phyloP scores from a whole-genome alignment of 2,888 invertebrate species.

The Eristalis arbustorum region DNA sequence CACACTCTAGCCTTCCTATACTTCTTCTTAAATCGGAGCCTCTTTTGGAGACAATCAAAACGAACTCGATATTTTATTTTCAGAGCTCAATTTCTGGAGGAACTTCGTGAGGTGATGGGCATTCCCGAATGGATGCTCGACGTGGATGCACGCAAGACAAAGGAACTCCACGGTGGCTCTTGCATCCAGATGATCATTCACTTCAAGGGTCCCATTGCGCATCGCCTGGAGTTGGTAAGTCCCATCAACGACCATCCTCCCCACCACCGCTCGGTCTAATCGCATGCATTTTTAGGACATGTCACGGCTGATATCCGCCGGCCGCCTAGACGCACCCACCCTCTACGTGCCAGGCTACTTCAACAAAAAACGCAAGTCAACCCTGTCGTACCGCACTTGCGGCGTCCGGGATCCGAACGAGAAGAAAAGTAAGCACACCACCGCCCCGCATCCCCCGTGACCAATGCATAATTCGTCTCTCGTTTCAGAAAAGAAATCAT shows the following conservation, averaged over 20 bases:
- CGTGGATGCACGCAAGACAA: slow-evolving; percentile 90
- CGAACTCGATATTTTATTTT: slow-evolving; percentile 51
- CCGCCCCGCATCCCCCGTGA: not conserved
- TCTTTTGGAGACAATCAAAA: too few relatives aligned
- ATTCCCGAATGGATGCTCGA: slow-evolving; percentile 94
- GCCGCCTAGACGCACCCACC: slow-evolving; percentile 87
- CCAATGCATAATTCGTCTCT: not conserved
- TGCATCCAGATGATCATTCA: slow-evolving; percentile 93
- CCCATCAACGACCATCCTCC: not conserved
- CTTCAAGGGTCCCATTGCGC: slow-evolving; percentile 91
- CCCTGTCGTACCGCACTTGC: slow-evolving; percentile 88
- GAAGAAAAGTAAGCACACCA: slow-evolving; percentile 78
- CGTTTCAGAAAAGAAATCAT: slow-evolving; percentile 55
- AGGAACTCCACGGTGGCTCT: slow-evolving; percentile 87
- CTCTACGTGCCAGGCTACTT: slow-evolving; percentile 89
- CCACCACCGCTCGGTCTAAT: not conserved
- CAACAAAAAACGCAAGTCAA: slow-evolving; percentile 85
- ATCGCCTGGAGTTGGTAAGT: slow-evolving; percentile 87
- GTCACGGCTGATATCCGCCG: slow-evolving; percentile 86
- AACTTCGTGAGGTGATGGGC: slow-evolving; percentile 90
- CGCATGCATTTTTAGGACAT: slow-evolving; percentile 81
- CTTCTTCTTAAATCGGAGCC: too few relatives aligned
- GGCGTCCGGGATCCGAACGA: slow-evolving; percentile 89
- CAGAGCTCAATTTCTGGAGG: slow-evolving; percentile 91
- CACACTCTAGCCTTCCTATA: too few relatives aligned